Conservation (phyloP, 2,797 vertebrate genomes). For the Hozukius guyotensis region DNA sequence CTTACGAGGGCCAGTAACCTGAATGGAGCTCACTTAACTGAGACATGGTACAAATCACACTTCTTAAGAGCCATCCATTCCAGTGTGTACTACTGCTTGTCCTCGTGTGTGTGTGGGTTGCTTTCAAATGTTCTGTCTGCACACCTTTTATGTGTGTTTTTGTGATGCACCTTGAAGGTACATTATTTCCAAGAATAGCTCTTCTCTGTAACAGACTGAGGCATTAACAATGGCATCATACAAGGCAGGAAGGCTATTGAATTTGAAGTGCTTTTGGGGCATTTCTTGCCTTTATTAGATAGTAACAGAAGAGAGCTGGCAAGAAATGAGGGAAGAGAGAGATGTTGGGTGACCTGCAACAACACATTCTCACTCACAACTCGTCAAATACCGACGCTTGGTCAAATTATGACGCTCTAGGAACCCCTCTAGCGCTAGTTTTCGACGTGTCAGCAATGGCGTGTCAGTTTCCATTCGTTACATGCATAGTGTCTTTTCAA, state of each 20-base stretch:
- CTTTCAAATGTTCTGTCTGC: neutral
- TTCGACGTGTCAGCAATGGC: neutral
- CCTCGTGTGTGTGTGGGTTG: neutral
- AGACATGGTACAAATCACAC: constrained; percentile 13
- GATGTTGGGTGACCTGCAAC: neutral
- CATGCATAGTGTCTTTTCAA: neutral
- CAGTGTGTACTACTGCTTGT: neutral
- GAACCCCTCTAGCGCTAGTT: neutral
- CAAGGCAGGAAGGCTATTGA: neutral
- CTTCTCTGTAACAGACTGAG: neutral
- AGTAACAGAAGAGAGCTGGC: neutral
- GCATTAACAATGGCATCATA: neutral
- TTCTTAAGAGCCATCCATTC: constrained; percentile 6
- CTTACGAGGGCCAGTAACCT: constrained; percentile 39
- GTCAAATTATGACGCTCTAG: neutral
- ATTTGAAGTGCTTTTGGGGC: neutral
- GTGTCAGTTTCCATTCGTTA: neutral
- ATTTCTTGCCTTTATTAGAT: neutral
- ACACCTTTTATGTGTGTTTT: neutral
- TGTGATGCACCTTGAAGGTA: neutral
- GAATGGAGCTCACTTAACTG: constrained; percentile 33
- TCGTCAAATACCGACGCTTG: neutral
- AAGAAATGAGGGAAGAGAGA: neutral
- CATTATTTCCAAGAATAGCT: neutral
- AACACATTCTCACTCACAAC: neutral